A percentile compares a stretch with the other conserved stretches of the same genome.
phyloP scores from a whole-genome alignment of 1,140 invertebrate genomes.

The Meloidogyne exigua region DNA sequence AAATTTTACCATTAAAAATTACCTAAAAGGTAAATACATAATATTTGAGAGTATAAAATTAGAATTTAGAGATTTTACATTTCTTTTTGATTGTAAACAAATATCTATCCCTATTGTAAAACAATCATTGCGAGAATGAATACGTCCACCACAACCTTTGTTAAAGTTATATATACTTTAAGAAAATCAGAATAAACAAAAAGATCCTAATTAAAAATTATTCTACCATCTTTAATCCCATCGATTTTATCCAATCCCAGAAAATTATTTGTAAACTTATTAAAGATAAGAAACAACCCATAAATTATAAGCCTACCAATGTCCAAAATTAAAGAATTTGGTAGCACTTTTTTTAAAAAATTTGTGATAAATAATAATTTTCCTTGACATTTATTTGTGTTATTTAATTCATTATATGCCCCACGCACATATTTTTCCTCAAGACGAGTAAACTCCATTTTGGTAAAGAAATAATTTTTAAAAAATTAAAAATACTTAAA shows the following conservation, averaged over 20 bases:
- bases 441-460: constrained; percentile 4
- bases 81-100: not conserved
- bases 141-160: constrained; percentile 10
- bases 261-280: too few species aligned
- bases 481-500: too few species aligned
- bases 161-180: too few species aligned
- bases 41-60: constrained; percentile 15
- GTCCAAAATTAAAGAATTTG: constrained; percentile 23
- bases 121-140: not conserved
- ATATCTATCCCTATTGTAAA: constrained; percentile 24
- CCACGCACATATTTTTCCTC: constrained; percentile 9
- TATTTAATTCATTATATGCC: constrained; percentile 11
- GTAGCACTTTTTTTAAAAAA: not conserved
- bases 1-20: not conserved
- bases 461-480: too few species aligned
- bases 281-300: too few species aligned
- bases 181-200: too few species aligned
- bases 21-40: constrained; percentile 17
- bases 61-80: not conserved
- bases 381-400: not conserved
- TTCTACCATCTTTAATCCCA: too few species aligned
- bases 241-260: too few species aligned
- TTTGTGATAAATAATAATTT: constrained; percentile 9
- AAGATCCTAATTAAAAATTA: too few species aligned
- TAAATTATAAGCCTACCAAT: constrained; percentile 18